phyloP scores from a whole-genome alignment of 2,113 vertebrate species.

The Ctenomys sociabilis region DNA sequence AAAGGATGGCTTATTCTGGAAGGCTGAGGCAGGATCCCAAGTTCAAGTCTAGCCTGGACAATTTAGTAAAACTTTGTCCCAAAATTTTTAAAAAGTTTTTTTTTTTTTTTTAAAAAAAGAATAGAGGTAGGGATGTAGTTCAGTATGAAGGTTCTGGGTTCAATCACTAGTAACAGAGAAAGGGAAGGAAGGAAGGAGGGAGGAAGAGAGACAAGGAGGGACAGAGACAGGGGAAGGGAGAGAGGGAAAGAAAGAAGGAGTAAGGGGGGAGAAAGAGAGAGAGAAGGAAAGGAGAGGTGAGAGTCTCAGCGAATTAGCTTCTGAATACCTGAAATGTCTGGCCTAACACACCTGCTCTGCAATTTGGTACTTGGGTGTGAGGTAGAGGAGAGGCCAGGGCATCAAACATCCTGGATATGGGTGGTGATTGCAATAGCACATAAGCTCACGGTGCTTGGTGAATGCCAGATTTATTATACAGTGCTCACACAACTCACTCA shows the following conservation, averaged over 20 bases:
- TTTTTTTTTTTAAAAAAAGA: background rate
- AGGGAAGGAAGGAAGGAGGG: too few relatives aligned
- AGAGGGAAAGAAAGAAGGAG: too few relatives aligned
- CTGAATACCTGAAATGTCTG: background rate
- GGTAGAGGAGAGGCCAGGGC: background rate
- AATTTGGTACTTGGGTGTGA: background rate
- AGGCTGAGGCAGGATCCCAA: background rate
- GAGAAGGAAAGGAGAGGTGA: background rate
- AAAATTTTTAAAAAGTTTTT: background rate
- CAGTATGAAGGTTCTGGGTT: background rate
- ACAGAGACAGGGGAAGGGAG: too few relatives aligned
- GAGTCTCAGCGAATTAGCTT: background rate
- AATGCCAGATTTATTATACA: background rate
- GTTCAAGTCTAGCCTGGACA: background rate
- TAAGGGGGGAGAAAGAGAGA: too few relatives aligned
- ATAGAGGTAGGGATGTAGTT: background rate
- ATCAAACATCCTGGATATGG: too few relatives aligned
- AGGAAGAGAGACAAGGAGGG: too few relatives aligned
- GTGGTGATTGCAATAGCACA: background rate
- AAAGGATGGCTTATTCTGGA: background rate
- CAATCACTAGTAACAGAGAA: background rate
- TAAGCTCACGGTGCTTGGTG: accelerated
- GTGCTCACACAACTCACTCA: background rate
- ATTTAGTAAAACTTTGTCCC: background rate
- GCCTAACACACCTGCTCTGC: too few relatives aligned